Percentiles rank a stretch among this genome's conserved stretches.
These are phyloP conservation scores for Catostomus latipinnis DNA, from an alignment of 2,797 vertebrate species.

Conservation along the genomic window DNA sequence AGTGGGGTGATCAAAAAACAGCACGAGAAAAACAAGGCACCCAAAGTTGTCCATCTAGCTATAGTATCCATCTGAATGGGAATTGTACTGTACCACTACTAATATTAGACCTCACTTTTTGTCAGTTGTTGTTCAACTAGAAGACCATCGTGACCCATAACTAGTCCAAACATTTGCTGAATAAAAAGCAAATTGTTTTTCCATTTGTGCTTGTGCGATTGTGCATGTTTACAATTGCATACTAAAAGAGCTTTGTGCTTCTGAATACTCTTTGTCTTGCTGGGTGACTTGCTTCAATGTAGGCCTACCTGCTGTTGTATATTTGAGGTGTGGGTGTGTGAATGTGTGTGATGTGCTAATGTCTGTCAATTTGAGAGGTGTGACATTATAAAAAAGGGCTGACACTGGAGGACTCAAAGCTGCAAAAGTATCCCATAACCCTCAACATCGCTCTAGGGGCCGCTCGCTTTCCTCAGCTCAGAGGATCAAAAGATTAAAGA, in stretches of 20 bases:
- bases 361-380: conserved; percentile 20
- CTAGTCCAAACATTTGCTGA: conserved; percentile 4
- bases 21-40: too few species aligned
- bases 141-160: too few species aligned
- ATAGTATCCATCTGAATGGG: too few species aligned
- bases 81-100: too few species aligned
- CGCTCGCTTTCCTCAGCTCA: conserved; percentile 69
- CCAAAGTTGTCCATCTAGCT: too few species aligned
- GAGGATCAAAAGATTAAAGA: conserved; percentile 78
- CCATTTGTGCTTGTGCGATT: too few species aligned
- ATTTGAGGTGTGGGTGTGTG: conserved; percentile 6
- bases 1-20: too few species aligned
- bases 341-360: conserved; percentile 22
- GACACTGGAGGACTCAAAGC: conserved; percentile 45
- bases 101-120: too few species aligned
- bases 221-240: background rate
- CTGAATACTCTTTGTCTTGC: background rate
- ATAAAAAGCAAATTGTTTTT: background rate
- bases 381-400: conserved; percentile 39
- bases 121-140: too few species aligned
- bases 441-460: conserved; percentile 57
- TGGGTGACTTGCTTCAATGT: background rate
- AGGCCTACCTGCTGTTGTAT: background rate
- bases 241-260: background rate
- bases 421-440: conserved; percentile 53